Evolutionary conservation across 35 echinoderm and acorn worm species (phyloP).

Genomic region (Holothuria glaberrima): DNA sequence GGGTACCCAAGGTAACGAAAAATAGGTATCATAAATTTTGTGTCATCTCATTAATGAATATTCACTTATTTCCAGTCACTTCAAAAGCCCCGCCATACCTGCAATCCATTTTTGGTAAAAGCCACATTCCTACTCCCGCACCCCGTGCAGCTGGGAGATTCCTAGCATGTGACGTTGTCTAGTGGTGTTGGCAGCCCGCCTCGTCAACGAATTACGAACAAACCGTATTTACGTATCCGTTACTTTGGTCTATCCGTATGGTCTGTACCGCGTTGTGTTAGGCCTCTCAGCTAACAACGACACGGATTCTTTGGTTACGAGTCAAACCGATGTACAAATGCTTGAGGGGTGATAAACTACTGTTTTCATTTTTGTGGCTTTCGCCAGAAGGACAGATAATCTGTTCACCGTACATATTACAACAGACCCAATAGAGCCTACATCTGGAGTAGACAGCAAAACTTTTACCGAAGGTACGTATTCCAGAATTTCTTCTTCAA

Average conservation of each 20-base stretch:
- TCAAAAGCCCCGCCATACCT: slow-evolving; percentile 57
- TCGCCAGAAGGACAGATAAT: background rate
- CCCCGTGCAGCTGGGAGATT: background rate
- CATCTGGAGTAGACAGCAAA: slow-evolving; percentile 1
- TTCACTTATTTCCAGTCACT: slow-evolving; percentile 8
- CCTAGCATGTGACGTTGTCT: slow-evolving; percentile 36
- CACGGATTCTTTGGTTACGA: background rate
- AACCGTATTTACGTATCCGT: background rate
- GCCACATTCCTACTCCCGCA: slow-evolving; percentile 29
- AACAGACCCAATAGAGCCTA: background rate
- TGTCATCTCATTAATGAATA: background rate
- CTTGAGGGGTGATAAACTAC: slow-evolving; percentile 22
- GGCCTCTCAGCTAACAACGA: too few relatives aligned
- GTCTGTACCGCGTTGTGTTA: too few relatives aligned
- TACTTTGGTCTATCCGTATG: background rate
- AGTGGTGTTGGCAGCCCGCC: slow-evolving; percentile 19
- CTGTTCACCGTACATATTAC: too few relatives aligned
- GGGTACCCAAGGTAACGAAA: too few relatives aligned
- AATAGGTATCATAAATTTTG: slow-evolving; percentile 17
- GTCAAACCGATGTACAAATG: slow-evolving; percentile 7
- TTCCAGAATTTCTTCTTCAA: background rate
- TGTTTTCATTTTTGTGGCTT: slow-evolving; percentile 28
- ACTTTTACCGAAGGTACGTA: slow-evolving; percentile 12
- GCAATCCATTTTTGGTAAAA: slow-evolving; percentile 52
- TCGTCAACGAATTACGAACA: slow-evolving; percentile 3